phyloP scores from a whole-genome alignment of 2,113 vertebrate genomes.

The Diphyllodes magnificus region DNA sequence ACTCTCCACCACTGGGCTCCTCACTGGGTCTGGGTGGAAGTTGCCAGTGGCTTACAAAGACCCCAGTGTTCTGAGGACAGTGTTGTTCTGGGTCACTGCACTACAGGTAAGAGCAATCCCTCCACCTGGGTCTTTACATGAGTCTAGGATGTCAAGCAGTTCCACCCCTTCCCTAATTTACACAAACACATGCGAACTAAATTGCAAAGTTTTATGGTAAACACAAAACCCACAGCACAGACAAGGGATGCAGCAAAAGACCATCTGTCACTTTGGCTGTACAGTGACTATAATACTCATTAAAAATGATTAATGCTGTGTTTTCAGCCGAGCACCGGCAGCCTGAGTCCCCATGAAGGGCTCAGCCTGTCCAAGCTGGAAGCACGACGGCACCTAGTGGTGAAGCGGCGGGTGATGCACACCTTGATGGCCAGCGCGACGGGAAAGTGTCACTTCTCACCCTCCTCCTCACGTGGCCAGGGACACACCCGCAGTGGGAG shows the following conservation, averaged over 20 bases:
- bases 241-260: not conserved
- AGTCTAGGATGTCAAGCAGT: not conserved
- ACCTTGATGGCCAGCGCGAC: fast-evolving
- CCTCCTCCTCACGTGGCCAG: not conserved
- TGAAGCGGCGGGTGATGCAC: not conserved
- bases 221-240: not conserved
- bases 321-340: not conserved
- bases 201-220: not conserved
- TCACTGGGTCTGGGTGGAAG: not conserved
- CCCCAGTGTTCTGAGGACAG: not conserved
- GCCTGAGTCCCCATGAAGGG: fast-evolving
- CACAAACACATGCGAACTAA: not conserved
- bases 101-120: not conserved
- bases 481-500: not conserved
- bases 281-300: not conserved
- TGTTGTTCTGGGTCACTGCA: not conserved
- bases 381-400: not conserved
- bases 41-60: not conserved
- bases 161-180: not conserved
- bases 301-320: not conserved
- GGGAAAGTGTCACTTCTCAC: not conserved
- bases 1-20: not conserved
- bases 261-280: not conserved
- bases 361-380: not conserved
- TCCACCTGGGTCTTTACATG: not conserved